Base-by-base conservation (phyloP, 2,113 vertebrate genomes). In the Peromyscus californicus region DNA sequence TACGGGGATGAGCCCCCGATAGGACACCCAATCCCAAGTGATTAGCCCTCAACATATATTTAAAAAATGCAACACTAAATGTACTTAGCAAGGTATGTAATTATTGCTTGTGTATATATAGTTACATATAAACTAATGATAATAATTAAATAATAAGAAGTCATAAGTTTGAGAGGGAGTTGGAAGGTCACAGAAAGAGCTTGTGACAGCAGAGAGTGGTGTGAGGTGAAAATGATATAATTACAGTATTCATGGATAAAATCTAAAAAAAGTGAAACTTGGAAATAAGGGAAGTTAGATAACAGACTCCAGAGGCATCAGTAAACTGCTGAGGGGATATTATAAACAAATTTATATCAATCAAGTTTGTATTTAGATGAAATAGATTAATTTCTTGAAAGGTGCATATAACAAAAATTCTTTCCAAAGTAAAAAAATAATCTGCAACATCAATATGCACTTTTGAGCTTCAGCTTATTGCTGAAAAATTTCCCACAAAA, bases 391-490 rank as follows among this genome's bases (percentile, higher is more conserved):
- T 22, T 87, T 89, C n/a, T 59, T 84, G 5, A 83, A 93, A 70
- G 16, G 2, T 22, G 87, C n/a, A 82, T 72, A 59, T 4, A 21
- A 15, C 15, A 79, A 79, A 51, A 90, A 15, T 29, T 89, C 26
- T 67, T 91, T 67, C 2, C 75, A 93, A 61, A 86, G 59, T n/a
- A 59, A 42, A 84, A 69, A 57, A 74, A 39, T 36, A 19, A 57
- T 22, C 7, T 17, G 54, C 82, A 76, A 79, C 51, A 0, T 10
- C 24, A 76, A 57, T 36, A 69, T 61, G 57, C 59, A 63, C 54
- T 74, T 26, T n/a, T 59, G 90, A 97, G 19, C 11, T 85, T 96
- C 33, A 74, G 31, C 70, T 91, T 63, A 48, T 26, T 59, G 15
- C 74, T 89, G 45, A 74, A 85, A 92, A 93, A 24, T 48, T 70